Conservation (phyloP, 2,888 invertebrate species). For the Rotaria socialis region DNA sequence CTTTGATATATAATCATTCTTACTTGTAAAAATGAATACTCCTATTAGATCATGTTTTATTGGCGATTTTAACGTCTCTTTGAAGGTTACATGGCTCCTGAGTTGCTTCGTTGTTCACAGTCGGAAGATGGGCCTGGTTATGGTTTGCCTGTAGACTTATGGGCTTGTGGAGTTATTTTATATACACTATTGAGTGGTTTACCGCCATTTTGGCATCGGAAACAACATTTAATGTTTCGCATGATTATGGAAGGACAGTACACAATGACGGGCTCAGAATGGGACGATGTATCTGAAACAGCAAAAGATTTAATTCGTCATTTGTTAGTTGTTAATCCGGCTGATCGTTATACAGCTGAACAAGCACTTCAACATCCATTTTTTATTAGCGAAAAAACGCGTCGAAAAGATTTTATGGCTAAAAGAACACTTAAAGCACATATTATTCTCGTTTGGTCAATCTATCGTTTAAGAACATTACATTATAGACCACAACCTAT, state of each 20-base stretch:
- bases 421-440: slow-evolving; percentile 65
- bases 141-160: slow-evolving; percentile 87
- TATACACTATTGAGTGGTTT: slow-evolving; percentile 94
- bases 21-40: too few species aligned
- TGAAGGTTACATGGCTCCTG: slow-evolving; percentile 82
- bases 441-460: slow-evolving; percentile 76
- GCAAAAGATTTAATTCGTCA: slow-evolving; percentile 70
- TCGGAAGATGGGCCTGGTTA: slow-evolving; percentile 82
- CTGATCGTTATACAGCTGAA: slow-evolving; percentile 74
- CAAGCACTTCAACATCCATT: slow-evolving; percentile 86
- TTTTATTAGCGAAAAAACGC: slow-evolving; percentile 70
- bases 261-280: slow-evolving; percentile 89
- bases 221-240: slow-evolving; percentile 95
- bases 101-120: slow-evolving; percentile 87
- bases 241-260: slow-evolving; percentile 99
- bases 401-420: not conserved
- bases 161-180: slow-evolving; percentile 99
- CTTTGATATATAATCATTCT: too few species aligned
- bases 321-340: slow-evolving; percentile 82
- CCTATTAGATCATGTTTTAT: too few species aligned
- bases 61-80: too few species aligned
- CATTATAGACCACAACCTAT: slow-evolving; percentile 79
- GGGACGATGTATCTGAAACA: slow-evolving; percentile 82
- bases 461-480: slow-evolving; percentile 77
- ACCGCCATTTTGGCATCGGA: slow-evolving; percentile 98